phyloP scores from a whole-genome alignment of 2,797 vertebrate species.

The Enteromius fasciolatus region DNA sequence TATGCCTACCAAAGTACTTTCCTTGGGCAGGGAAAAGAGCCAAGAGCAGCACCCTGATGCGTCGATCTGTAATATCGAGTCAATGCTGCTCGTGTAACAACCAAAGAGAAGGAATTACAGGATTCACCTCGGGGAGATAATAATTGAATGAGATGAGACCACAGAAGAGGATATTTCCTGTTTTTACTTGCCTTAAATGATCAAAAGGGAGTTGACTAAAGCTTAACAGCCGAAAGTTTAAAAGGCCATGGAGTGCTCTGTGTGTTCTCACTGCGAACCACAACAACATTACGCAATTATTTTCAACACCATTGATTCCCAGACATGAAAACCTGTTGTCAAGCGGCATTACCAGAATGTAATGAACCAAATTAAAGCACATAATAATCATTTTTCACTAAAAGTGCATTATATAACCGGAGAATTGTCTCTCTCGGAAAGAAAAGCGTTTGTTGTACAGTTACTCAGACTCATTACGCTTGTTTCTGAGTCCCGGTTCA shows the following conservation, averaged over 20 bases:
- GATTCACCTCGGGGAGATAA: slow-evolving; percentile 36
- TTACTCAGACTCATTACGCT: slow-evolving; percentile 12
- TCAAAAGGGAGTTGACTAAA: slow-evolving; percentile 26
- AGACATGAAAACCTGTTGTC: not conserved
- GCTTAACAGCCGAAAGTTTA: slow-evolving; percentile 9
- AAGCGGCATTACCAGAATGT: not conserved
- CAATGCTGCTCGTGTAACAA: slow-evolving; percentile 24
- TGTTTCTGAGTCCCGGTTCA: slow-evolving; percentile 6
- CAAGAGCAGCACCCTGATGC: slow-evolving; percentile 6
- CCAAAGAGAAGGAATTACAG: slow-evolving; percentile 20
- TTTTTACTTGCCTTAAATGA: slow-evolving; percentile 42
- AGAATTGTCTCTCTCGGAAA: not conserved
- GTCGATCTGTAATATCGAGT: slow-evolving; percentile 13
- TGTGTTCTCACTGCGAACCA: not conserved
- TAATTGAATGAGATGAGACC: slow-evolving; percentile 38
- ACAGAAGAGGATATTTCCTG: slow-evolving; percentile 44
- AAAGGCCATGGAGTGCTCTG: slow-evolving; percentile 14
- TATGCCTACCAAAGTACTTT: slow-evolving; percentile 20
- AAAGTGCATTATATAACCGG: not conserved
- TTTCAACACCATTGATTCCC: not conserved
- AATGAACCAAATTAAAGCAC: slow-evolving; percentile 4
- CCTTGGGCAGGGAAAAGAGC: slow-evolving; percentile 20
- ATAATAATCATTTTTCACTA: not conserved
- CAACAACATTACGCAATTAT: slow-evolving; percentile 4
- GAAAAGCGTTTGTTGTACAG: not conserved